phyloP scores from a whole-genome alignment of 2,797 vertebrate genomes.

The Florisuga fusca region DNA sequence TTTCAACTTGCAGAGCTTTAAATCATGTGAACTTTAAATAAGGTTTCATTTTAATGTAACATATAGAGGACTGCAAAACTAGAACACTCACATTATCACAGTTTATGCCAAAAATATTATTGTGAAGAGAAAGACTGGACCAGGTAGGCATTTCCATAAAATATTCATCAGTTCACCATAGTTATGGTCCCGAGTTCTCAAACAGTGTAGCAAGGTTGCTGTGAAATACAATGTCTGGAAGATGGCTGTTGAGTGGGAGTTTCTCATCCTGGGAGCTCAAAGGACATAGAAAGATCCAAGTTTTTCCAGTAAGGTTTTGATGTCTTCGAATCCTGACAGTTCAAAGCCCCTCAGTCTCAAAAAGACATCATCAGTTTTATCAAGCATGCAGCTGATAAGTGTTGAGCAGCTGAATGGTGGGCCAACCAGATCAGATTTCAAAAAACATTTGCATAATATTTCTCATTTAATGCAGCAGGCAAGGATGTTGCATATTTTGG shows the following conservation, averaged over 20 bases:
- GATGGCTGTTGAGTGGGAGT: accelerated
- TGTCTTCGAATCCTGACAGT: neutral
- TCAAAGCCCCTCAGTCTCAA: neutral
- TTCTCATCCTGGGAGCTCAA: neutral
- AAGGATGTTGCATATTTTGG: neutral
- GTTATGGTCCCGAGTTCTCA: neutral
- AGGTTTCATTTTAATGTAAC: neutral
- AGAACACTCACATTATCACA: neutral
- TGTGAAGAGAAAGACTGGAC: neutral
- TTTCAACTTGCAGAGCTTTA: neutral
- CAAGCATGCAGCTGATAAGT: neutral
- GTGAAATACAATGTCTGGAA: neutral
- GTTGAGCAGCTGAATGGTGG: neutral
- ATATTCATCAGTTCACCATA: neutral
- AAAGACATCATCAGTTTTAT: neutral
- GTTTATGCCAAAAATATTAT: neutral
- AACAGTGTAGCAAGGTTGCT: neutral
- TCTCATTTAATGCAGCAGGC: neutral
- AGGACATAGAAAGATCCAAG: accelerated
- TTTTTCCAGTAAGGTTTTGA: neutral
- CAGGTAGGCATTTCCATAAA: neutral
- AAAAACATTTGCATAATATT: neutral
- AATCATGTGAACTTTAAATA: neutral
- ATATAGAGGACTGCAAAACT: neutral
- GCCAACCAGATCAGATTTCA: neutral